Evolutionary conservation across 2,888 invertebrate species (phyloP), one percentile per base, ranked within the genome.

Genomic region (Lacanobia oleracea): DNA sequence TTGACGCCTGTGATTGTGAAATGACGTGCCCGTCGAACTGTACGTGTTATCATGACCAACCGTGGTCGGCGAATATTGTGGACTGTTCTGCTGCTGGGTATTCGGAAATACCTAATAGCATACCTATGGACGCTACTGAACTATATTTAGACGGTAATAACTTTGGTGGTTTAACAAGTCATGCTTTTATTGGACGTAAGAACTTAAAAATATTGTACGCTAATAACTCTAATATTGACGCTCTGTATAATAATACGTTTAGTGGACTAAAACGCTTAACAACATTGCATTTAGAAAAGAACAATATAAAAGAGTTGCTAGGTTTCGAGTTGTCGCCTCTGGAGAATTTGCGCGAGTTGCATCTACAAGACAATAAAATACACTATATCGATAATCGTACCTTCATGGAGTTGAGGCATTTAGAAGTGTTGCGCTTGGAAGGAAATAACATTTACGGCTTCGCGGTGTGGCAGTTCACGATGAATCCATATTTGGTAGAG

Each of bases 1-100:
- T 98, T 94, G 99, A 99, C 93, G 98, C 98, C 67, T 99, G 99
- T 96, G 99, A 99, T 95, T 99, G 99, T 96, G 98, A 99, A 96
- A 99, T 99, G 98, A 98, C 98, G 84, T 99, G 99, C 92, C 99
- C 99, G 62, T 97, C 97, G 60, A 98, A 98, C 93, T 99, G 99
- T 96, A 98, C 98, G 75, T 99, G 99, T 92, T 99, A 98, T 96
- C 98, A 99, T 92, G 99, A 99, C 95, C 98, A 98, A 90, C 97
- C 98, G 68, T 99, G 99, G 98, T 97, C 98, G 27, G 98, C 98
- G 2, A 99, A 99, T 92, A 98, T 99, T 84, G 99, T 99, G 84
- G 98, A 98, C 93, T 99, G 99, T 94, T 98, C 98, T 23, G 97
- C 97, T 72, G 97, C 97, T 48, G 97, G 97, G 75, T 98, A 98